Evolutionary conservation across 2,888 invertebrate species (phyloP).

Genomic region (Pyrochroa serraticornis): DNA sequence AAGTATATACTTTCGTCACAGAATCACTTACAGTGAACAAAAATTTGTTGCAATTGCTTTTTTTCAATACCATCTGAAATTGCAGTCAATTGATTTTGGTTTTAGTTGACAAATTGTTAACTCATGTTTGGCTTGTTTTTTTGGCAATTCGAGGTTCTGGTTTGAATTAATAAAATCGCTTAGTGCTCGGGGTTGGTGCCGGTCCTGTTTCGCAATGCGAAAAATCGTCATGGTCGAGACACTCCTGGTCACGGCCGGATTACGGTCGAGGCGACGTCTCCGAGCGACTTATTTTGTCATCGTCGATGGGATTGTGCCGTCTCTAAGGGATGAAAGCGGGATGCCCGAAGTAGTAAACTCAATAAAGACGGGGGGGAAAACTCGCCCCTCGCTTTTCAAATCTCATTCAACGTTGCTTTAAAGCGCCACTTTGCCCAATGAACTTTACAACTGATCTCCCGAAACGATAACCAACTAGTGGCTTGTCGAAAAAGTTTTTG

Average conservation of each 20-base stretch:
- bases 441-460: slow-evolving; percentile 18
- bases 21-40: too few relatives aligned
- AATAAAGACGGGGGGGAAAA: slow-evolving; percentile 35
- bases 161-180: too few relatives aligned
- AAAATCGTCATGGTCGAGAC: neutral
- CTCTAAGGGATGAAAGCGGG: slow-evolving; percentile 13
- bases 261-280: slow-evolving; percentile 3
- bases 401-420: slow-evolving; percentile 33
- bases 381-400: slow-evolving; percentile 38
- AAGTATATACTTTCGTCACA: too few relatives aligned
- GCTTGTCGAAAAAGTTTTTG: slow-evolving; percentile 11
- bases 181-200: too few relatives aligned
- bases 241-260: neutral
- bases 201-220: slow-evolving; percentile 1
- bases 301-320: slow-evolving; percentile 15
- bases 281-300: slow-evolving; percentile 18
- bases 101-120: too few relatives aligned
- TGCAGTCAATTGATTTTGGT: too few relatives aligned
- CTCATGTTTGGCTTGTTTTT: too few relatives aligned
- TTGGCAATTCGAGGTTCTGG: too few relatives aligned
- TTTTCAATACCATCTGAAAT: too few relatives aligned
- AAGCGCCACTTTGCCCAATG: slow-evolving; percentile 24
- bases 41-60: too few relatives aligned
- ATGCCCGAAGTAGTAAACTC: slow-evolving; percentile 36
- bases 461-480: slow-evolving; percentile 11